Percentiles rank a stretch among this genome's conserved stretches.
phyloP scores from a whole-genome alignment of 2,113 vertebrate species.

The Chlorodrepanis virens region DNA sequence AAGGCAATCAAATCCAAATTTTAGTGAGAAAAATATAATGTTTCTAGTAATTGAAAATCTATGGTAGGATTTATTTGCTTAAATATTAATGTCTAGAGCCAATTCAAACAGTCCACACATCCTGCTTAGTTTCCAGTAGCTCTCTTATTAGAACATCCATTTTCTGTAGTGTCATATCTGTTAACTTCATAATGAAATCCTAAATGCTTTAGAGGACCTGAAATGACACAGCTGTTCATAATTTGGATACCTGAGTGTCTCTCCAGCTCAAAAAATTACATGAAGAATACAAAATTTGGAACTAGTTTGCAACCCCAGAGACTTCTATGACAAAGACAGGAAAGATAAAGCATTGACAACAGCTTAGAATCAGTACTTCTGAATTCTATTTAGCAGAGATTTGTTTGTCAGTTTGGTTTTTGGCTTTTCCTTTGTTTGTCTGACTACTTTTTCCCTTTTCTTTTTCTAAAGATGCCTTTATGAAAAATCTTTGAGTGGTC shows the following conservation, averaged over 20 bases:
- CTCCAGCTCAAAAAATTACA: background rate
- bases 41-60: background rate
- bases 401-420: background rate
- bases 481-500: background rate
- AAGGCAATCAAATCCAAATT: background rate
- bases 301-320: background rate
- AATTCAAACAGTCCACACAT: accelerated
- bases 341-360: background rate
- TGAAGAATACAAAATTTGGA: background rate
- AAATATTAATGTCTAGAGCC: background rate
- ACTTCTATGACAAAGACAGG: background rate
- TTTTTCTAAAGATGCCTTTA: background rate
- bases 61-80: background rate
- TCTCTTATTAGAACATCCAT: background rate
- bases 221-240: background rate
- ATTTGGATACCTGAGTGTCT: background rate
- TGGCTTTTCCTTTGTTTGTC: background rate
- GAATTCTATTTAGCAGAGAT: background rate
- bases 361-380: background rate
- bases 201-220: background rate
- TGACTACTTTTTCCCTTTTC: background rate
- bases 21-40: background rate
- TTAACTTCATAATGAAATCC: background rate
- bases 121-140: background rate
- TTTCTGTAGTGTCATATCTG: background rate